Evolutionary conservation across 2,113 vertebrate genomes (phyloP).

Genomic region (Chloropsis cyanopogon): DNA sequence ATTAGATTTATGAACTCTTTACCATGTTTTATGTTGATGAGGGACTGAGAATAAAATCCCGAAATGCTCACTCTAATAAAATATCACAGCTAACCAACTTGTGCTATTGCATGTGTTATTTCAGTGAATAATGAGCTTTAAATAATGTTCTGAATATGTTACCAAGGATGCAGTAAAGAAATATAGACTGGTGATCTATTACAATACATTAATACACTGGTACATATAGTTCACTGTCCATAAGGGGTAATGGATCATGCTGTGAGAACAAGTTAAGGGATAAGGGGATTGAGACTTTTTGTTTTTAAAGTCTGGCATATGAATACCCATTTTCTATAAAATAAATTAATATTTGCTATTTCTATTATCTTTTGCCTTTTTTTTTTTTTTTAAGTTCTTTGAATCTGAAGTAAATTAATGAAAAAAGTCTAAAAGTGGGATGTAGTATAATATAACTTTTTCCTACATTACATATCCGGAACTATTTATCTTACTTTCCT

Average conservation of each 20-base stretch:
- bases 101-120: constrained; percentile 72
- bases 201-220: constrained; percentile 62
- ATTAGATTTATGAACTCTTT: constrained; percentile 79
- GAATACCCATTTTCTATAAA: not conserved
- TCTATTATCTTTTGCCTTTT: not conserved
- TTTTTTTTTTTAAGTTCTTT: not conserved
- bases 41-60: constrained; percentile 61
- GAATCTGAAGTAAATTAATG: constrained; percentile 33
- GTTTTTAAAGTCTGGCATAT: not conserved
- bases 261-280: constrained; percentile 12
- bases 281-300: not conserved
- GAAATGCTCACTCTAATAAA: constrained; percentile 68
- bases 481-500: constrained; percentile 53
- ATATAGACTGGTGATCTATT: constrained; percentile 71
- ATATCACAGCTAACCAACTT: constrained; percentile 72
- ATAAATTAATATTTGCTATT: constrained; percentile 15
- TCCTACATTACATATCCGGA: constrained; percentile 38
- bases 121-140: constrained; percentile 76
- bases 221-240: constrained; percentile 26
- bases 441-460: not conserved
- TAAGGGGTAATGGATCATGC: constrained; percentile 52
- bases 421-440: not conserved
- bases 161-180: constrained; percentile 66
- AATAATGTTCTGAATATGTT: constrained; percentile 76
- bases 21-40: constrained; percentile 74